phyloP scores from a whole-genome alignment of 2,797 vertebrate species.

The Todus mexicanus region DNA sequence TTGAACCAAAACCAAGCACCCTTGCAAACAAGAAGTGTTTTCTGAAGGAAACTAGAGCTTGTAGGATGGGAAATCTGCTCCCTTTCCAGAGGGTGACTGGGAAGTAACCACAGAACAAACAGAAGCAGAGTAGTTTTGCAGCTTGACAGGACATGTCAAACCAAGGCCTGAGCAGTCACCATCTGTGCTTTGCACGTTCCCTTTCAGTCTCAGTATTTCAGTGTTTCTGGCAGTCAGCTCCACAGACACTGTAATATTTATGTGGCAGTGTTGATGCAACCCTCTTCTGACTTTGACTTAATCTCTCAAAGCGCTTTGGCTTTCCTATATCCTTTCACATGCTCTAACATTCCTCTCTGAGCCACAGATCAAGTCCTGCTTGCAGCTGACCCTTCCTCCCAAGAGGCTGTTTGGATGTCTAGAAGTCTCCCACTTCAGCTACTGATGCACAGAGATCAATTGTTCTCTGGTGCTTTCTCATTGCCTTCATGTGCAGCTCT shows the following conservation, averaged over 20 bases:
- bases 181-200: neutral
- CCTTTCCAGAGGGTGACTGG: neutral
- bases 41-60: neutral
- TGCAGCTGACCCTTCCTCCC: neutral
- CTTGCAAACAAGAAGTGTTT: neutral
- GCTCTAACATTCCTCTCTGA: neutral
- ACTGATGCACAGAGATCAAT: accelerated
- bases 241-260: accelerated
- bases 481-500: no score
- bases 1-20: neutral
- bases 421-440: neutral
- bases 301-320: neutral
- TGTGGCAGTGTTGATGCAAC: neutral
- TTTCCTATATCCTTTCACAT: neutral
- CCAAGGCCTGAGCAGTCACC: neutral
- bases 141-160: neutral
- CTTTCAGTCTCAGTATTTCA: neutral
- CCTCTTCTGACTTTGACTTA: neutral
- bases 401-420: no score
- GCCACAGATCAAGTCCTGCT: accelerated
- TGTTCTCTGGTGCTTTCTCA: neutral
- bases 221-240: neutral
- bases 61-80: neutral
- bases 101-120: neutral
- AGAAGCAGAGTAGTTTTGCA: neutral